Percentiles rank a stretch among this genome's conserved stretches.
phyloP scores from a whole-genome alignment of 2,797 vertebrate species.

The Crenuchus spilurus region DNA sequence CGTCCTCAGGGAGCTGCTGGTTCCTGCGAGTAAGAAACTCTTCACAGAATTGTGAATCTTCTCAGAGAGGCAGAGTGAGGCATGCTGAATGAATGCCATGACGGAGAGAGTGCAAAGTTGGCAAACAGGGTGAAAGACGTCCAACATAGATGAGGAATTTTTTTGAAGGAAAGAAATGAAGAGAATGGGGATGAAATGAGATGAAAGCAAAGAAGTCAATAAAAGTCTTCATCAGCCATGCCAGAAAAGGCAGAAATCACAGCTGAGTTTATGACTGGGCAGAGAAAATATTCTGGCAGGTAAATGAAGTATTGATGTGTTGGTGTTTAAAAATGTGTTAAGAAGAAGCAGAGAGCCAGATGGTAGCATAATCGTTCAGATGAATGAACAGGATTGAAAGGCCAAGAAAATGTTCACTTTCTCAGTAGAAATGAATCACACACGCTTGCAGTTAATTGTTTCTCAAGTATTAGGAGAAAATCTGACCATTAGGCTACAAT shows the following conservation, averaged over 20 bases:
- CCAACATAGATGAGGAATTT: neutral
- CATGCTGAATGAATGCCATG: neutral
- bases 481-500: no score
- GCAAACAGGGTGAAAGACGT: neutral
- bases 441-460: neutral
- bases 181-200: neutral
- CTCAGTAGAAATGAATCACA: neutral
- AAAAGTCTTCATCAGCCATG: neutral
- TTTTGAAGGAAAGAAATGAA: neutral
- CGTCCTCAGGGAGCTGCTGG: neutral
- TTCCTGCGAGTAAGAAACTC: slow-evolving; percentile 12
- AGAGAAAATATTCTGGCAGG: neutral
- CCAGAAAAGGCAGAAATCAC: neutral
- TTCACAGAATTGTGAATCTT: slow-evolving; percentile 15
- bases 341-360: neutral
- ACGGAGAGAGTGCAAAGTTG: neutral
- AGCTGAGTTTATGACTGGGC: neutral
- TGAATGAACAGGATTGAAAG: neutral
- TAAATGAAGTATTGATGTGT: neutral
- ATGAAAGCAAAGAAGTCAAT: neutral
- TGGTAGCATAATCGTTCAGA: slow-evolving; percentile 1
- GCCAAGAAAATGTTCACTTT: neutral
- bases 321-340: slow-evolving; percentile 11
- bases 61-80: neutral
- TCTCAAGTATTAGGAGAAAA: no score